Evolutionary conservation across 2,797 vertebrate genomes (phyloP).

Genomic region (Chaenodraco wilsoni): DNA sequence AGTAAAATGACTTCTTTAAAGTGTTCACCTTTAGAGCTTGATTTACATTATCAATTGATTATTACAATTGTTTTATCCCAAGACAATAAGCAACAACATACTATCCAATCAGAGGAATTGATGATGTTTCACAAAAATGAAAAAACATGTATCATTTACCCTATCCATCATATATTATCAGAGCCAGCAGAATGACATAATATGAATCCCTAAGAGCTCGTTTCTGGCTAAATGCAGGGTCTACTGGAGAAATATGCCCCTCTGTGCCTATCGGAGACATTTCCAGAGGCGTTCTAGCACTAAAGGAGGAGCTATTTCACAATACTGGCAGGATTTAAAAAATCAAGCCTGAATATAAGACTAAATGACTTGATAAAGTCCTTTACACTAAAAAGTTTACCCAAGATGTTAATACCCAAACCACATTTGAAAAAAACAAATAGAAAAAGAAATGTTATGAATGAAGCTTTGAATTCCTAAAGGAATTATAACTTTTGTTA

Average conservation of each 20-base stretch:
- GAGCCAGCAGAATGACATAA: background rate
- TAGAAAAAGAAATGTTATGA: background rate
- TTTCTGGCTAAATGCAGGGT: background rate
- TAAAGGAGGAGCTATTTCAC: background rate
- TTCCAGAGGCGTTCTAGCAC: conserved; percentile 5
- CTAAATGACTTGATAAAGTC: background rate
- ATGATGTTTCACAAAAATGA: background rate
- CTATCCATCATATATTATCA: background rate
- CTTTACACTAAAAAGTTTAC: background rate
- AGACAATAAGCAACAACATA: background rate
- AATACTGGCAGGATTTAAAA: background rate
- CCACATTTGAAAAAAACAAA: background rate
- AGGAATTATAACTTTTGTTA: background rate
- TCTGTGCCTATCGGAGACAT: conserved; percentile 16
- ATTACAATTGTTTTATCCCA: background rate
- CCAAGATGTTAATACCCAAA: background rate
- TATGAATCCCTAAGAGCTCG: background rate
- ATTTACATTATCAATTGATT: background rate
- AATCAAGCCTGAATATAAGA: background rate
- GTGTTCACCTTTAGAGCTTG: no score
- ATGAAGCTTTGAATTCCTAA: background rate
- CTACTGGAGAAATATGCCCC: background rate
- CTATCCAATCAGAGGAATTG: background rate
- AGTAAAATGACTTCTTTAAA: background rate
- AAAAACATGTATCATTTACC: background rate